Base-by-base conservation (phyloP, 1,140 invertebrate genomes). In the Brachionus angularis region DNA sequence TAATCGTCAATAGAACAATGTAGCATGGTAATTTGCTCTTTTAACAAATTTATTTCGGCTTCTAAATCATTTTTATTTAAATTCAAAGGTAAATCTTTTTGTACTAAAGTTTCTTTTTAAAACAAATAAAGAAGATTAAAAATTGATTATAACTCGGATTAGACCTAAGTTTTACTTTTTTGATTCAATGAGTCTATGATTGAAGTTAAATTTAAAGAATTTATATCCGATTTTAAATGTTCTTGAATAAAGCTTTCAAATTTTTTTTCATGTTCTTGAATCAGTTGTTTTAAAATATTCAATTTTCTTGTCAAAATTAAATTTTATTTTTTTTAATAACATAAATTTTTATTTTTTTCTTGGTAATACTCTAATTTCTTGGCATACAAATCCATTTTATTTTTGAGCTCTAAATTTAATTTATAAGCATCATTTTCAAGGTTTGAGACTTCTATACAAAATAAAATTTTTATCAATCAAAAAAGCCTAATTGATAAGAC, bases 11-110 rank as follows among this genome's bases (percentile, higher is more conserved):
- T 58, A 12, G 25, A 23, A 58, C 53, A 58, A 2, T 39, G 7
- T 25, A 58, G 39, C 36, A 58, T 39, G 8, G 53, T 39, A 5
- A 39, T 58, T 14, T 58, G 36, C 39, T 58, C 33, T 42, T 58
- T 58, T 2, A 39, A 36, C n/a, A 18, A 18, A 14, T 39, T 33
- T 2, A 39, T 23, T 58, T 23, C 21, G n/a, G 7, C 18, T 7
- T 8, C 23, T 1, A 39, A 14, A 2, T 58, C 33, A 14, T 39
- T 18, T 23, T 39, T n/a, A 58, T 58, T 58, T 0, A 31, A 55
- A n/a, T n/a, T n/a, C n/a, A 55, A 55, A 55, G 16, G 31, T 55
- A 10, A n/a, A n/a, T 5, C 12, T 33, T 16, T 16, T 33, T 23
- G 12, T 31, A 0, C 34, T 31, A 36, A n/a, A n/a, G n/a, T n/a